Base-by-base conservation (phyloP, 2,888 invertebrate genomes). In the Andricus curvator region DNA sequence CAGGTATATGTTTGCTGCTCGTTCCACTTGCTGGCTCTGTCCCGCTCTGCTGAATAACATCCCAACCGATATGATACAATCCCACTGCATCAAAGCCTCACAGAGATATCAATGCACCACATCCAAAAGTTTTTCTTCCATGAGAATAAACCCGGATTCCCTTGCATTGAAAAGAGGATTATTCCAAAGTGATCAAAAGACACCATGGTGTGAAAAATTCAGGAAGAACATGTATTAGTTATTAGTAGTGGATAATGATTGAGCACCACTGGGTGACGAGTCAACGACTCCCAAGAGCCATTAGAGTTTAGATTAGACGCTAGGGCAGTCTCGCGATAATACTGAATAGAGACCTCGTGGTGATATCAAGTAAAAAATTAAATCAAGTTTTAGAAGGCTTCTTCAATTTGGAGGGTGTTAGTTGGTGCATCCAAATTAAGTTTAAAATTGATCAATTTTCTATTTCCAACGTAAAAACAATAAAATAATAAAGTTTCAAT, bases 11-110 rank as follows among this genome's bases (percentile, higher is more conserved):
- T 81, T 81, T 82, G 78, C 68, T 77, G 56, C 51, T 74, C 86
- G 89, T 88, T 88, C 87, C 88, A 88, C 87, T 89, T 86, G 90
- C 84, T 83, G 84, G 82, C 84, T 83, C 84, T 83, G 85, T 83
- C 80, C 85, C 85, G 86, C 86, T 85, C 83, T 84, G 88, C 83
- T 88, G 90, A 87, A 88, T 86, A 85, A 86, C 84, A 84, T 87
- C 83, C 86, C 86, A 84, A 79, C 83, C 84, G 83, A 81, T 74
- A 74, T 74, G 51, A 74, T 33, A 74, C 70, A 33, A 56, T 70
- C 25, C 48, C 29, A 29, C 17, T 70, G 70, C 9, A 25, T n/a
- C 70, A 17, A 48, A 25, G 51, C 33, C 56, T 51, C 70, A 74
- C 51, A 20, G 29, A 74, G 70, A 33, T 74, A 74, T 74, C 70